Base-by-base conservation (phyloP, 1,140 invertebrate species). In the Drosophila sproati region DNA sequence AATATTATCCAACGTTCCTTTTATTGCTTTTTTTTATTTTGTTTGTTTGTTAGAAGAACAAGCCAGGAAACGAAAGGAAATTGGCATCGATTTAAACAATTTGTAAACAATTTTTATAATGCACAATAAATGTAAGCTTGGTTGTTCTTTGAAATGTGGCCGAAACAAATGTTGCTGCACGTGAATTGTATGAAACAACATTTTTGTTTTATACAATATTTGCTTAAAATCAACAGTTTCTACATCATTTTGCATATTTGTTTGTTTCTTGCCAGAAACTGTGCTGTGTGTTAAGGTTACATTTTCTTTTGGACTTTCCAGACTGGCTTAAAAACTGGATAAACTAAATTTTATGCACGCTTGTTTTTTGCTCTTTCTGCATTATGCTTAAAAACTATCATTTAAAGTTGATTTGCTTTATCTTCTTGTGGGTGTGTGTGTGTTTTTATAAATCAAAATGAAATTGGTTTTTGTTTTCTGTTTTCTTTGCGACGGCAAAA, bases 351-450 rank as follows among this genome's bases (percentile, higher is more conserved):
- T 43, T 66, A 85, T 59, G 77, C 62, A 72, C 43, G 54, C 52
- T 66, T 85, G 57, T 56, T 41, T 63, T 37, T 47, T 64, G 59
- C 52, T 54, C 50, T 8, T n/a, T 28, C 37, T 60, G 34, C n/a
- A 45, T 73, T 69, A 70, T 73, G 39, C 73, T 89, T 88, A 75
- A 80, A 83, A 87, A 83, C 83, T 88, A 87, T 57, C 68, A 66
- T 74, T 70, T 85, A 61, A 85, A 80, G 64, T 82, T 73, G 73
- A 47, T 78, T 85, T 78, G 70, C 63, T 68, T 57, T 50, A 43
- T 55, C 47, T 73, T 61, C 7, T 12, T 66, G 20, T 32, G 35
- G 50, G 34, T 32, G 37, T 35, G 39, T 61, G 50, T 52, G 37
- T 60, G 62, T 70, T 45, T 10, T 71, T 72, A 20, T 57, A 63